A percentile compares a stretch with the other conserved stretches of the same genome.
Evolutionary conservation across 2,888 invertebrate genomes (phyloP).

Genomic region (Digitonthophagus gazella): DNA sequence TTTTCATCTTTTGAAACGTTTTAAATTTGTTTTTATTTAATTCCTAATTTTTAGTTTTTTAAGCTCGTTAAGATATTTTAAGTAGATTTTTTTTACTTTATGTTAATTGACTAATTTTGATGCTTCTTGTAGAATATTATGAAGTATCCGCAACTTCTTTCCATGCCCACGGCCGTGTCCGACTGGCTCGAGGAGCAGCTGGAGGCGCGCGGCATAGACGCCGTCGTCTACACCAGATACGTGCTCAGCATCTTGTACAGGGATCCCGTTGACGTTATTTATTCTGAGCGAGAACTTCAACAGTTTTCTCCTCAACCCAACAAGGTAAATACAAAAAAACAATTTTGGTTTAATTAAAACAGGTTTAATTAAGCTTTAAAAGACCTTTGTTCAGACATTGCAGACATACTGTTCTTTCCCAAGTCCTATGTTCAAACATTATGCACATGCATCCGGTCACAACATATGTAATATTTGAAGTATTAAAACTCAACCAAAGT

Average conservation of each 20-base stretch:
- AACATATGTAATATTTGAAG: no score
- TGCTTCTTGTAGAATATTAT: constrained; percentile 50
- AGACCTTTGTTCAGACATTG: no score
- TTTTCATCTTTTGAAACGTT: no score
- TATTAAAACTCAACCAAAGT: no score
- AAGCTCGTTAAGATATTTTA: no score
- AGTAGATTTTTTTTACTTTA: neutral
- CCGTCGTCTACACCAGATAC: constrained; percentile 65
- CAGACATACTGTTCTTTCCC: neutral
- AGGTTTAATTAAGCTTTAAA: neutral
- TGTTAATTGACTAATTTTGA: neutral
- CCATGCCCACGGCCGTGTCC: constrained; percentile 66
- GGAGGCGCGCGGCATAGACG: constrained; percentile 73
- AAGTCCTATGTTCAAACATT: no score
- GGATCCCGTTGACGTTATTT: constrained; percentile 57
- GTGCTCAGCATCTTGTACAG: constrained; percentile 63
- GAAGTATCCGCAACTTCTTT: constrained; percentile 63
- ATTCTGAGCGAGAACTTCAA: constrained; percentile 46
- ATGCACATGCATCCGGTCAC: no score
- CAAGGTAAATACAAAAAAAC: constrained; percentile 46
- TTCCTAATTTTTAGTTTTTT: no score
- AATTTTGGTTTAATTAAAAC: neutral
- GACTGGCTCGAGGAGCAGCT: constrained; percentile 74
- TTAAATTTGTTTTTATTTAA: no score
- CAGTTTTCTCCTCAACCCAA: constrained; percentile 51